Evolutionary conservation across 1,140 invertebrate species (phyloP).

Genomic region (Monomorium pharaonis): DNA sequence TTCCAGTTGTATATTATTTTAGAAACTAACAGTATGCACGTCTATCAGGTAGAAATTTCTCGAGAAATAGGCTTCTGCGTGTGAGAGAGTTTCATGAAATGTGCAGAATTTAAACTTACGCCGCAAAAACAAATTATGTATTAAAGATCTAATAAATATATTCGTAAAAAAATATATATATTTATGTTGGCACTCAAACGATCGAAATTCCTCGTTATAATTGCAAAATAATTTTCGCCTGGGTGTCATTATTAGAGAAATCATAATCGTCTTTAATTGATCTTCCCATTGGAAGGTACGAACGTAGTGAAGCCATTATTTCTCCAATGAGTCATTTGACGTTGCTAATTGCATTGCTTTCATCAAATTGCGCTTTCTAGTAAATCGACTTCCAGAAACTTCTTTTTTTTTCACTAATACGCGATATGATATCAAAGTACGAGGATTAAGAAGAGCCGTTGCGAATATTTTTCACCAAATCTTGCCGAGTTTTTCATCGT

Average conservation of each 20-base stretch:
- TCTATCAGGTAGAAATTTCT: neutral
- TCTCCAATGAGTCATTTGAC: neutral
- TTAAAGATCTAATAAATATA: neutral
- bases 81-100: neutral
- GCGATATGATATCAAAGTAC: neutral
- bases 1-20: neutral
- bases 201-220: neutral
- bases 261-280: neutral
- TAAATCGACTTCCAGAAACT: neutral
- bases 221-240: neutral
- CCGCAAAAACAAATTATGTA: neutral
- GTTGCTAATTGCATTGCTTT: constrained; percentile 15
- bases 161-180: neutral
- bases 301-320: neutral
- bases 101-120: neutral
- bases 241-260: neutral
- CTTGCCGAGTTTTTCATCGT: neutral
- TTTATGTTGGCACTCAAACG: neutral
- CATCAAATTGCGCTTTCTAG: constrained; percentile 4
- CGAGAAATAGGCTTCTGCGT: neutral
- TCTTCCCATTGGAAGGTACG: neutral
- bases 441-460: neutral
- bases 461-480: neutral
- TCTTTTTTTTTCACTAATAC: neutral
- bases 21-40: neutral